Base-by-base conservation (phyloP, 2,113 vertebrate species). In the Semnornis frantzii region DNA sequence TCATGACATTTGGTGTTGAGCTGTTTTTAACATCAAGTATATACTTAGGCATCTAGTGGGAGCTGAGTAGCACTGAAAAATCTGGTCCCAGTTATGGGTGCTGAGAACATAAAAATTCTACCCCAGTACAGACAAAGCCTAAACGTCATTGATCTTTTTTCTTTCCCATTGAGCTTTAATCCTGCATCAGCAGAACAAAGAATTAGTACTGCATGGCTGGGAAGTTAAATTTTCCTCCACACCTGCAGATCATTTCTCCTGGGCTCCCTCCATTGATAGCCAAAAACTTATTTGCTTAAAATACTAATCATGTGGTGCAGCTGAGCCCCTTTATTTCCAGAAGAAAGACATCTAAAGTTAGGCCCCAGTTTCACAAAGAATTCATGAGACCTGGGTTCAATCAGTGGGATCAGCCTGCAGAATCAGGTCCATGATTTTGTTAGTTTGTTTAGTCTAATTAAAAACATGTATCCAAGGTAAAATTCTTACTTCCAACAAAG, bases 151-250 rank as follows among this genome's bases (percentile, higher is more conserved):
- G 95, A 95, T 92, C 93, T 96, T 95, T 95, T 97, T 92, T 90
- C 92, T 55, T 95, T 95, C 85, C 85, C 70, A 90, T 91, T 92
- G 92, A 94, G 93, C 82, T 95, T 81, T 96, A 96, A 97, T 95
- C 94, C 93, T 83, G 70, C 71, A 91, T 74, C 93, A 96, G 90
- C 79, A 96, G 90, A 95, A 94, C 94, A 97, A 96, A 97, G 94
- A 86, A 92, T 54, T 88, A 88, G 80, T 84, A 70, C 76, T 93
- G 92, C 87, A 93, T 86, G 77, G 90, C 8, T 93, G 85, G 66
- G 82, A 91, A 94, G 95, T 93, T 87, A 97, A 95, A 94, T 95
- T 96, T 95, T 97, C 70, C 39, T 95, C 85, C 92, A 91, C 94
- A 96, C 93, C 96, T 95, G 93, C 80, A 86, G 90, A 83, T 94